Evolutionary conservation across 2,888 invertebrate genomes (phyloP), one percentile per base, ranked within the genome.

Genomic region (Platycheirus albimanus): DNA sequence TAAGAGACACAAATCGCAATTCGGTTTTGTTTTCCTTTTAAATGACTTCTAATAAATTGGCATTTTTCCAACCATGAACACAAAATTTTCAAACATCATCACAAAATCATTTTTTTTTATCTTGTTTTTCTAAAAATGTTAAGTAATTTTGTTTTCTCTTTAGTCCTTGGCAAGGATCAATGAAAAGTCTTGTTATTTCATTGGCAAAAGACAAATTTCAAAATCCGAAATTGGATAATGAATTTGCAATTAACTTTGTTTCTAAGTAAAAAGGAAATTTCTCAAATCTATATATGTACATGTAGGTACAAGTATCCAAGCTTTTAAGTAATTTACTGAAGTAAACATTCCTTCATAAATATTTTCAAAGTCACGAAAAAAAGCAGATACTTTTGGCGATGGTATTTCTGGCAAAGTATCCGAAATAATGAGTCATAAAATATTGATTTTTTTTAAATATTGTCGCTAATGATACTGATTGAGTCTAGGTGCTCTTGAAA

Each of bases 341-440:
- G 28, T 28, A 15, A 51, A 28, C 20, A 43, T 45, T 67, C 43
- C 2, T n/a, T 19, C 3, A 10, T 43, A 54, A 54, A 15, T 67
- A 13, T 54, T 54, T 45, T 33, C 11, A 13, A 38, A 24, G 36
- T 30, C 28, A 15, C n/a, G n/a, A 45, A 19, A 10, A 20, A 10
- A 13, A 11, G 1, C n/a, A 43, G 10, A 28, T 51, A 28, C 24
- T 49, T 49, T 5, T 24, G 7, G 7, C n/a, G 24, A 24, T 3
- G 41, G 4, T 10, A 28, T 28, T 30, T 30, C 28, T 41, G 3
- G 36, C 24, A 49, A 24, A 17, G 28, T 41, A 38, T 41, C n/a
- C 8, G 13, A 52, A 52, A 43, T 64, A 64, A 49, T 64, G 36
- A 63, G 33, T 20, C 19, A 19, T 13, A 30, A 13, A 61, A 38